Conservation (phyloP, 1,140 invertebrate species). For the Agrypnia vestita region DNA sequence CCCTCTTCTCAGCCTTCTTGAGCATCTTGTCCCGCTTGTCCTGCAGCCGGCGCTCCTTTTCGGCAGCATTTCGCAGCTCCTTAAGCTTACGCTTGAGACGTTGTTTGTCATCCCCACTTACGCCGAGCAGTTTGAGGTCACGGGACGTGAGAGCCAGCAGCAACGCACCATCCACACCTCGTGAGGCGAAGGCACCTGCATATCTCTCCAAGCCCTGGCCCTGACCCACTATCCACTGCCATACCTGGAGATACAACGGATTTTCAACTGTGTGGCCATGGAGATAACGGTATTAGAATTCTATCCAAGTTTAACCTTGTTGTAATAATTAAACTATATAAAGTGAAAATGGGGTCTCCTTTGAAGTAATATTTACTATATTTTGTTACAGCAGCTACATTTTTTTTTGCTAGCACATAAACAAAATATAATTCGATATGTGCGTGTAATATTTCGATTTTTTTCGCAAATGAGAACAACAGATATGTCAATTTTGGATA, state of each 20-base stretch:
- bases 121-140: constrained; percentile 90
- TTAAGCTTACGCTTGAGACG: constrained; percentile 92
- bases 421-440: too few relatives aligned
- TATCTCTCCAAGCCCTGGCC: constrained; percentile 87
- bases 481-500: too few relatives aligned
- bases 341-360: too few relatives aligned
- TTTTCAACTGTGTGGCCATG: too few relatives aligned
- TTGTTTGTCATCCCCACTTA: constrained; percentile 85
- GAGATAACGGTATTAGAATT: too few relatives aligned
- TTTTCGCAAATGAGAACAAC: too few relatives aligned
- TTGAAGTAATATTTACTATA: too few relatives aligned
- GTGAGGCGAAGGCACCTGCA: constrained; percentile 86
- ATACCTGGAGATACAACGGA: constrained; percentile 77
- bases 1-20: constrained; percentile 83
- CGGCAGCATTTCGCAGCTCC: constrained; percentile 84
- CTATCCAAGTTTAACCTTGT: too few relatives aligned
- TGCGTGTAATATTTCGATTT: too few relatives aligned
- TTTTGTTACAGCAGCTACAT: too few relatives aligned
- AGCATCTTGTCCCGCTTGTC: constrained; percentile 89
- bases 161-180: constrained; percentile 87
- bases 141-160: constrained; percentile 88
- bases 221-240: constrained; percentile 88
- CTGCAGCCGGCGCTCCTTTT: constrained; percentile 83
- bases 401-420: too few relatives aligned
- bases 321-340: too few relatives aligned